These are phyloP conservation scores for Axinella damicornis DNA, from an alignment of 37 sponge, comb jelly and placozoan genomes.

Conservation along the genomic window DNA sequence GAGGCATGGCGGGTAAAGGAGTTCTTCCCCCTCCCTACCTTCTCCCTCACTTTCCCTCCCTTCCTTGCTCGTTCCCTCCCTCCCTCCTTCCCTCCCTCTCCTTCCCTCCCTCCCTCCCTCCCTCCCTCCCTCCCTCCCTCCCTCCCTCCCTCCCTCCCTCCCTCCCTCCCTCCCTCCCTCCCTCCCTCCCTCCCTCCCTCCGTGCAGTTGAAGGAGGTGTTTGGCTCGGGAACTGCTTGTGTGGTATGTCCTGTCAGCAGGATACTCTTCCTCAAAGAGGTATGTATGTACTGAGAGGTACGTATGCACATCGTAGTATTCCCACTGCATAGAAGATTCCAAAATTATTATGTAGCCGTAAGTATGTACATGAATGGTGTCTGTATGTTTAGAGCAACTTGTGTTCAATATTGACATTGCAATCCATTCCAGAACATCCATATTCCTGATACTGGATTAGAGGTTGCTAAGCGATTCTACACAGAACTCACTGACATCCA, in stretches of 20 bases:
- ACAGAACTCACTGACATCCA: slow-evolving; percentile 89
- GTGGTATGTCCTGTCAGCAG: slow-evolving; percentile 93
- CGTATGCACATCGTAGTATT: too few relatives aligned
- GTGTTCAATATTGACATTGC: too few relatives aligned
- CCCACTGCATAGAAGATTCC: too few relatives aligned
- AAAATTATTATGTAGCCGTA: too few relatives aligned
- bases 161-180: neutral
- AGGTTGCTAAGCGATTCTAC: slow-evolving; percentile 77
- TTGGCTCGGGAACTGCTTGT: slow-evolving; percentile 99
- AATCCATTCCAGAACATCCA: slow-evolving; percentile 41
- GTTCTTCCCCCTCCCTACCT: neutral
- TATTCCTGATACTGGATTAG: slow-evolving; percentile 81
- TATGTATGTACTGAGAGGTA: too few relatives aligned
- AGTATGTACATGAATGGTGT: too few relatives aligned
- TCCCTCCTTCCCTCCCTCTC: neutral
- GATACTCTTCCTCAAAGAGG: slow-evolving; percentile 90
- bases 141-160: neutral
- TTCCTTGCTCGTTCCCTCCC: neutral
- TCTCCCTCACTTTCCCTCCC: neutral
- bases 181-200: neutral
- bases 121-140: neutral
- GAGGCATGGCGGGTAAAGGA: too few relatives aligned
- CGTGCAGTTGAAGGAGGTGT: slow-evolving; percentile 88
- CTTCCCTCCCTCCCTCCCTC: too few relatives aligned
- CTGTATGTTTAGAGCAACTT: too few relatives aligned